Evolutionary conservation across 1,140 invertebrate genomes (phyloP), one percentile per base, ranked within the genome.

Genomic region (Heliothis virescens): DNA sequence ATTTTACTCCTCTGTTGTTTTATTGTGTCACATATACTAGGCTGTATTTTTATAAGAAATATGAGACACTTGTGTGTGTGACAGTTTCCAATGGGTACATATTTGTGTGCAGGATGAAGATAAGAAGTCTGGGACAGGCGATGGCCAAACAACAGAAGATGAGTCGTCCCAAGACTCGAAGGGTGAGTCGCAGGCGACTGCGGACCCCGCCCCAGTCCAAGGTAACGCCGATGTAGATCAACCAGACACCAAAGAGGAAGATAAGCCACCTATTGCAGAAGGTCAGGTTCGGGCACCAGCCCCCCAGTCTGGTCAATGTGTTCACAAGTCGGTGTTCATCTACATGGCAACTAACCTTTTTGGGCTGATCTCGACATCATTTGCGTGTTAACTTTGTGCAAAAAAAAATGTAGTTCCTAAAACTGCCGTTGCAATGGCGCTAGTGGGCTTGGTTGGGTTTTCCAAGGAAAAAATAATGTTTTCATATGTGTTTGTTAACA

Each of bases 101-200:
- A 57, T 57, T 74, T 59, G 21, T 74, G 13, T 76, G 26, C 86
- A 95, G 94, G 95, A 95, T 93, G 94, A 95, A 89, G 93, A 94
- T 83, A 94, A 95, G 89, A 95, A 95, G 83, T 93, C 91, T 5
- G 89, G 87, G 10, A 87, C 90, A 29, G 92, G 91, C 5, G 94
- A 95, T 18, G 92, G 94, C 16, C 92, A 95, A 57, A 94, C 94
- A 15, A 95, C 95, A 74, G 95, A 95, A 87, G 95, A 95, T 76
- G 95, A 95, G 79, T 95, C 95, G n/a, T 95, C 94, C n/a, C 94
- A 95, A 88, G 95, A 95, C 88, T 95, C 95, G 16, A 95, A 95
- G 90, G 92, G 92, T 93, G 94, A 95, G 90, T 94, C 86, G 72
- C 71, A 77, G 72, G 86, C 83, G 81, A 60, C 82, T 50, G 84